Base-by-base conservation (phyloP, 2,113 vertebrate genomes). In the Oryctolagus cuniculus region DNA sequence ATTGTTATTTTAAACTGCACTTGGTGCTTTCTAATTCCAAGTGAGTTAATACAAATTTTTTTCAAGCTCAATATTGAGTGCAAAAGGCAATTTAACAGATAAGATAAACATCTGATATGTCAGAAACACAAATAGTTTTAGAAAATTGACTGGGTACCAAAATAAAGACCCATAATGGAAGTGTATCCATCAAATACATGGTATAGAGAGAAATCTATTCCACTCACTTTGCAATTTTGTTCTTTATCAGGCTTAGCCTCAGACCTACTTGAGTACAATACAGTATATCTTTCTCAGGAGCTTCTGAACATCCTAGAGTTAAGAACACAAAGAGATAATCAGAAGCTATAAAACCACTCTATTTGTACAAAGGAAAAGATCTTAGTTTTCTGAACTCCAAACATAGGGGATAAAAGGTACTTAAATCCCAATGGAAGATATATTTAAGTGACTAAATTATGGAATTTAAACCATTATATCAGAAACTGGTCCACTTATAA, bases 291-390 rank as follows among this genome's bases (percentile, higher is more conserved):
- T 90, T 77, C 63, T 69, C 44, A 34, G 70, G 70, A 67, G 75
- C 19, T 34, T 12, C 49, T 61, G 55, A 5, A 34, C 6, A 27
- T 10, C 69, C 27, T 44, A 27, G 6, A 31, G 92, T 83, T 75
- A 92, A 92, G 89, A 82, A 92, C 51, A 95, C 70, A 95, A 94
- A 92, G 86, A 93, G n/a, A 51, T 15, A 74, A 94, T 93, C 73
- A 72, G 77, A 81, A 80, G 34, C 87, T 90, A 8, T 89, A 66
- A 44, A 94, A 78, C 63, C 8, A 70, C 16, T 84, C 3, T 63
- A 24, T 66, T 80, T 21, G 10, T 91, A 91, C 75, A 89, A 92
- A 95, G 29, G 24, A 38, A 63, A n/a, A 53, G 19, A 69, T 78
- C 15, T 25, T 36, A 31, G 74, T 82, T 53, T 64, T 82, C 80